phyloP scores from a whole-genome alignment of 2,797 vertebrate species.

The Pteropus rufus region DNA sequence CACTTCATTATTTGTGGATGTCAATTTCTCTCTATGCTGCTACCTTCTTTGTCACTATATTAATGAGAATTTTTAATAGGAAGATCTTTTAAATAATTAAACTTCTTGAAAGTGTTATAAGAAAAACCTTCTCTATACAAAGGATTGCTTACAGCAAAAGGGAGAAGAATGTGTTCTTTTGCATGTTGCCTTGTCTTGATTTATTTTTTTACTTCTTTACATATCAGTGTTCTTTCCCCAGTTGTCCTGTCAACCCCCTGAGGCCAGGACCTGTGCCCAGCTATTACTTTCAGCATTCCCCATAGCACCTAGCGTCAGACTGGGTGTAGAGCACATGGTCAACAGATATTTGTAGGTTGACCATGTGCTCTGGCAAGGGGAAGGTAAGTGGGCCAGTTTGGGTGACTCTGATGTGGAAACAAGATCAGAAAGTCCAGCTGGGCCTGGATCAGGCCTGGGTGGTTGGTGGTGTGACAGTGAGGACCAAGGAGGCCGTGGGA shows the following conservation, averaged over 20 bases:
- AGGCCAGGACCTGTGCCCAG: neutral
- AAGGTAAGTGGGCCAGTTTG: neutral
- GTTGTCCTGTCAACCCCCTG: neutral
- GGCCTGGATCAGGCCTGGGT: neutral
- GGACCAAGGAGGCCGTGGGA: neutral
- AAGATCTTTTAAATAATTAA: slow-evolving; percentile 16
- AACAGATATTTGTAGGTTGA: neutral
- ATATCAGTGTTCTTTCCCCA: neutral
- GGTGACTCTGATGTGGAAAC: neutral
- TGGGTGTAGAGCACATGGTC: neutral
- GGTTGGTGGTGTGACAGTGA: neutral
- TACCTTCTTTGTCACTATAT: neutral
- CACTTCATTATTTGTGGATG: neutral
- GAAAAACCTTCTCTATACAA: neutral
- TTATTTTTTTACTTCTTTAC: neutral
- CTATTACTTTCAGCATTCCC: too few relatives aligned
- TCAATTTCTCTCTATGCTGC: neutral
- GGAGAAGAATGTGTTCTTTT: neutral
- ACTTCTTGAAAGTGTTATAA: neutral
- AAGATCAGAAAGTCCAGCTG: neutral
- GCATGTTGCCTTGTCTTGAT: neutral
- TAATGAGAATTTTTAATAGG: neutral
- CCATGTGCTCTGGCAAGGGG: neutral
- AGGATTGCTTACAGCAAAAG: neutral
- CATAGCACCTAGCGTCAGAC: neutral